Base-by-base conservation (phyloP, 2,797 vertebrate species). In the Myripristis jacobus region DNA sequence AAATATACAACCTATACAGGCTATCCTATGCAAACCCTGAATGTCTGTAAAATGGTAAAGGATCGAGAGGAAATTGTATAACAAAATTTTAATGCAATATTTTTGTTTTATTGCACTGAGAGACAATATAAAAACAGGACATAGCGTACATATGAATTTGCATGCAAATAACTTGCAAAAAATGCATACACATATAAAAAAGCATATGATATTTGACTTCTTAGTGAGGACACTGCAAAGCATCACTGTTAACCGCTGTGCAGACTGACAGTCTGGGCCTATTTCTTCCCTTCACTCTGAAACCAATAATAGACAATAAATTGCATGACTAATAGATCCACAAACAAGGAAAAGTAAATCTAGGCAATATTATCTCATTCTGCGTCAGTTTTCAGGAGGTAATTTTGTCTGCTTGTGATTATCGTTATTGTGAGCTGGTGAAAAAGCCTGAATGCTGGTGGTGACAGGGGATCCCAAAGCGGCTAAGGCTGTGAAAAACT, bases 101-200 rank as follows among this genome's bases (percentile, higher is more conserved):
- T 41, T 66, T 31, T 59, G 9, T 55, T 76, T 27, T 59, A 53
- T 6, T 31, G 46, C 41, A 60, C 36, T 48, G n/a, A n/a, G n/a
- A n/a, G n/a, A n/a, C n/a, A n/a, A n/a, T n/a, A n/a, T n/a, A 52
- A 27, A 52, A 12, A 27, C 34, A 36, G 7, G 7, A 36, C 9
- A 44, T 44, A 44, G 5, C 24, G 8, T 24, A 22, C 21, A 51
- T 27, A 25, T 6, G 13, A 6, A 29, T 5, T 58, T 29, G 59
- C 31, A 69, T 6, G 24, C 24, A 27, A 52, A 52, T 15, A 31
- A 54, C 6, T 10, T 54, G 15, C 25, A 74, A 71, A 58, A 6
- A 64, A 56, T 47, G 34, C 29, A 67, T 21, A 60, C 31, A 78
- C 38, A 43, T 6, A 12, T 9, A 9, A 61, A 2, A 3, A 43